These are phyloP conservation scores for Galemys pyrenaicus DNA, from an alignment of 2,113 vertebrate genomes.

Conservation along the genomic window DNA sequence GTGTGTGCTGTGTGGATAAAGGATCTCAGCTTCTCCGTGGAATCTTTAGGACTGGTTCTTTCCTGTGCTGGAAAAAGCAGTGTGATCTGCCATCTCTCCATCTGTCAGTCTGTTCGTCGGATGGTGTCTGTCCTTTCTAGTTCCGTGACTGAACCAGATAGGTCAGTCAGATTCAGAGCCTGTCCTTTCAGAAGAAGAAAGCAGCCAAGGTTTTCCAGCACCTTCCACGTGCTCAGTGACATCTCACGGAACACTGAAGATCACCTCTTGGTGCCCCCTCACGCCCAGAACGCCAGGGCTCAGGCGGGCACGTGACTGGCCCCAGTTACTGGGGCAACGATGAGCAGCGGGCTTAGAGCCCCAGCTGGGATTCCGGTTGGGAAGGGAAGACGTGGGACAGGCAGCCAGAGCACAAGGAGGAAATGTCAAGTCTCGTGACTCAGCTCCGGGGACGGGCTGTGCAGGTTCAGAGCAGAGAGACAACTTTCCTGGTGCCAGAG, in stretches of 20 bases:
- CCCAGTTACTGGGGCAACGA: accelerated
- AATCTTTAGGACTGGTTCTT: not conserved
- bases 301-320: not conserved
- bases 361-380: not conserved
- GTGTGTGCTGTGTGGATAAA: no score
- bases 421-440: no score
- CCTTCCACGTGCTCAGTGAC: not conserved
- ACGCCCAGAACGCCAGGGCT: not conserved
- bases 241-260: not conserved
- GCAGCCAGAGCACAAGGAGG: not conserved
- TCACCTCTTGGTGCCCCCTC: not conserved
- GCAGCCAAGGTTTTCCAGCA: not conserved
- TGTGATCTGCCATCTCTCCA: not conserved
- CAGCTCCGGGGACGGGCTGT: no score
- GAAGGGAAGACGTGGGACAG: not conserved
- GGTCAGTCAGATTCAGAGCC: not conserved
- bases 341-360: not conserved
- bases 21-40: accelerated
- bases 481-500: no score
- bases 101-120: not conserved
- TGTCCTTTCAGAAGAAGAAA: not conserved
- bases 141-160: not conserved
- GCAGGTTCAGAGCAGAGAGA: no score
- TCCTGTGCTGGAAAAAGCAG: not conserved
- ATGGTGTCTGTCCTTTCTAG: not conserved